Evolutionary conservation across 1,140 invertebrate species (phyloP).

Genomic region (Phymorhynchus buccinoides): DNA sequence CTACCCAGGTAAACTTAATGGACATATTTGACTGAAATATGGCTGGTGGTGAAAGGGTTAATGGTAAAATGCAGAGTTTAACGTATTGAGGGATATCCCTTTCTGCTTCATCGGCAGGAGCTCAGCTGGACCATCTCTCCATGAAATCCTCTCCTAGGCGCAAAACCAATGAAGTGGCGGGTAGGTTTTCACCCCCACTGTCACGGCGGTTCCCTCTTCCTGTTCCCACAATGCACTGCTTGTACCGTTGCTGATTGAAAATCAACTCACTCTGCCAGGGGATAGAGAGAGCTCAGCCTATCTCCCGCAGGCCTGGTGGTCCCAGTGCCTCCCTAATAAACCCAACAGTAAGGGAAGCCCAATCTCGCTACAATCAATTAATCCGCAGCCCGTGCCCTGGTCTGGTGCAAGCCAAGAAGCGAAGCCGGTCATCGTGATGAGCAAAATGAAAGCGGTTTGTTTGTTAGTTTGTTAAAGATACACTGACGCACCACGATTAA

Average conservation of each 20-base stretch:
- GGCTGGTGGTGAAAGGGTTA: too few relatives aligned
- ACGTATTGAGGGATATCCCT: too few relatives aligned
- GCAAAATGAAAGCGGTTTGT: too few relatives aligned
- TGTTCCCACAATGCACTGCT: not conserved
- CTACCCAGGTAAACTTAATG: too few relatives aligned
- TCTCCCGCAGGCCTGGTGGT: too few relatives aligned
- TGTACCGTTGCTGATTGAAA: not conserved
- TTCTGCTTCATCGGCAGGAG: not conserved
- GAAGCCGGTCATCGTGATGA: not conserved
- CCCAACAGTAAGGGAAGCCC: not conserved
- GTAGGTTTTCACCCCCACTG: not conserved
- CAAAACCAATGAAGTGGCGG: not conserved
- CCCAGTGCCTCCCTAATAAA: too few relatives aligned
- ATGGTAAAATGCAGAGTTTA: too few relatives aligned
- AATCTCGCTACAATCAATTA: conserved; percentile 8
- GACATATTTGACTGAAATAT: too few relatives aligned
- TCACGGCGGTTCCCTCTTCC: not conserved
- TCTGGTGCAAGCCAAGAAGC: not conserved
- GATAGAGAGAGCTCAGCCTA: too few relatives aligned
- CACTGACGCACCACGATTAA: too few relatives aligned
- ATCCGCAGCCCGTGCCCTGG: not conserved
- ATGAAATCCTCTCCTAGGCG: not conserved
- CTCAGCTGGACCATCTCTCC: not conserved
- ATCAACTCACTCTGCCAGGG: not conserved
- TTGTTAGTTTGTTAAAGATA: too few relatives aligned